phyloP scores from a whole-genome alignment of 1,140 invertebrate genomes.

The Trichonephila clavata region DNA sequence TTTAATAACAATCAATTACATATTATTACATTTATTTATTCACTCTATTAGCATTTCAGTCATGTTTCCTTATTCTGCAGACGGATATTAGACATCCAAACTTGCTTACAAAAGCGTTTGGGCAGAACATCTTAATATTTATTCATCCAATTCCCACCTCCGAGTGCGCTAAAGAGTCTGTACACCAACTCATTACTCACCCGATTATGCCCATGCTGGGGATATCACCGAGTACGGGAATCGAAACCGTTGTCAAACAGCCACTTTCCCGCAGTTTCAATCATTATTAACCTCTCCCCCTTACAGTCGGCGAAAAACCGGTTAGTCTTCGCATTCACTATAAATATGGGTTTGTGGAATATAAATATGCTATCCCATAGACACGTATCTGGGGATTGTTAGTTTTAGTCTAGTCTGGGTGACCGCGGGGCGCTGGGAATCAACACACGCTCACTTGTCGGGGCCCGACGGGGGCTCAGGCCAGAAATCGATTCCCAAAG shows the following conservation, averaged over 20 bases:
- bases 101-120: no score
- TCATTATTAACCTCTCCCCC: conserved; percentile 64
- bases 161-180: not conserved
- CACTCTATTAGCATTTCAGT: no score
- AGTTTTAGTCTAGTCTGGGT: not conserved
- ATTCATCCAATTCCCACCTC: not conserved
- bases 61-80: no score
- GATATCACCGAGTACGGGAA: not conserved
- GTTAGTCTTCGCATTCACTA: conserved; percentile 9
- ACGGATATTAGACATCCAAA: no score
- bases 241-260: conserved; percentile 39
- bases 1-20: no score
- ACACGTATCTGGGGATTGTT: conserved; percentile 9
- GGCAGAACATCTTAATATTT: not conserved
- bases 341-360: conserved; percentile 13
- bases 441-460: conserved; percentile 69
- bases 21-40: no score
- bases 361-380: conserved; percentile 24
- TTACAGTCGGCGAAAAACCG: conserved; percentile 43
- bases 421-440: conserved; percentile 60
- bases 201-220: conserved; percentile 50
- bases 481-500: conserved; percentile 62
- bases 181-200: conserved; percentile 30
- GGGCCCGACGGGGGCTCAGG: conserved; percentile 37
- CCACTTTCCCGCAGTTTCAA: conserved; percentile 50